Percentiles rank a stretch among this genome's conserved stretches.
Evolutionary conservation across 30 jellyfish, hydroid and myxozoan genomes (phyloP).

Genomic region (Phacellophora camtschatica): DNA sequence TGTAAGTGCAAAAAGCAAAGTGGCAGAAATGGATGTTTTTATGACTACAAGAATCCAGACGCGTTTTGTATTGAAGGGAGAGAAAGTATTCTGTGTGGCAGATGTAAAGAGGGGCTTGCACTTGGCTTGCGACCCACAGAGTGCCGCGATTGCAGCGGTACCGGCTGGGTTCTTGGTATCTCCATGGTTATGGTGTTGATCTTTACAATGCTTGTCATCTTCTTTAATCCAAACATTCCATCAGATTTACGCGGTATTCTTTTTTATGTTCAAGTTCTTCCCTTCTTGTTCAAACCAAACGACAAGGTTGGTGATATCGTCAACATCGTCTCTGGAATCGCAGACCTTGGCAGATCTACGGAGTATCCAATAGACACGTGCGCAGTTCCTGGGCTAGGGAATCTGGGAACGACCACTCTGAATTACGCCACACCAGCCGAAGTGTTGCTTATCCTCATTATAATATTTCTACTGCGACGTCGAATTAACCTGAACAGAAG

Average conservation of each 20-base stretch:
- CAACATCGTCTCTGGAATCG: background rate
- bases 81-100: conserved; percentile 54
- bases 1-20: conserved; percentile 30
- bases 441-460: conserved; percentile 6
- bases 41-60: conserved; percentile 50
- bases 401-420: conserved; percentile 38
- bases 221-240: conserved; percentile 54
- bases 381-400: conserved; percentile 42
- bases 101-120: conserved; percentile 51
- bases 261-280: conserved; percentile 65
- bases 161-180: conserved; percentile 25
- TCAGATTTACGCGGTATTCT: conserved; percentile 54
- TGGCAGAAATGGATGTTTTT: conserved; percentile 45
- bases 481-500: background rate
- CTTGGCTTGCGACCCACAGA: conserved; percentile 39
- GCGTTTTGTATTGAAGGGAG: conserved; percentile 50
- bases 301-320: conserved; percentile 60
- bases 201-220: conserved; percentile 10
- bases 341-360: conserved; percentile 64
- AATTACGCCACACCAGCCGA: conserved; percentile 64
- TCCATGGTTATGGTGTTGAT: conserved; percentile 25
- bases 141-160: conserved; percentile 39
- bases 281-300: conserved; percentile 53
- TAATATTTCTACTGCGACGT: conserved; percentile 9
- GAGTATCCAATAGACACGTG: conserved; percentile 51